A percentile compares a stretch with the other conserved stretches of the same genome.
These are phyloP conservation scores for Stenopsyche tienmushanensis DNA, from an alignment of 1,140 invertebrate genomes.

Conservation along the genomic window DNA sequence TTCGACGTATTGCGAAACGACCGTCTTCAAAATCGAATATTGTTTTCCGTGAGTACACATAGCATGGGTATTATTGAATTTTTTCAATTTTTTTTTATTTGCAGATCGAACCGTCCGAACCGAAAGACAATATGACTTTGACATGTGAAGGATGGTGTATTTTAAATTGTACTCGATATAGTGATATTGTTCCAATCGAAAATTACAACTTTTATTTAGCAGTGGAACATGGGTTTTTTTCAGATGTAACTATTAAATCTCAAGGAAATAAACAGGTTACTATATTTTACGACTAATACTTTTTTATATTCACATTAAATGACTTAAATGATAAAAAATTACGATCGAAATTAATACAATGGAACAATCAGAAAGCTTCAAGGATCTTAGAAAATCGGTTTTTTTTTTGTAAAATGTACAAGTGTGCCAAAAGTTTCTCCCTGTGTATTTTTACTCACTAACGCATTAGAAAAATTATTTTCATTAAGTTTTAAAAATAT, in stretches of 20 bases:
- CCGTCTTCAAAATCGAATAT: neutral
- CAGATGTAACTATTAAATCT: conserved; percentile 56
- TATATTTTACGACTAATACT: neutral
- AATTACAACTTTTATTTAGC: conserved; percentile 59
- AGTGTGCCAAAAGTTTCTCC: no score
- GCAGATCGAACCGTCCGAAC: conserved; percentile 49
- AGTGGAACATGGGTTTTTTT: conserved; percentile 64
- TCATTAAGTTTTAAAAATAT: no score
- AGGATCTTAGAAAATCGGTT: no score
- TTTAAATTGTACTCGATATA: conserved; percentile 58
- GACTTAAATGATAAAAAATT: neutral
- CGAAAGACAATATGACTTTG: conserved; percentile 55
- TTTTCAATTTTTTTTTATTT: conserved; percentile 6
- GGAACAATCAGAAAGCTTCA: no score
- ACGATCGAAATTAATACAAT: no score
- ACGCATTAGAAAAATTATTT: no score
- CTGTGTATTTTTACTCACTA: no score
- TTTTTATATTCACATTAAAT: neutral
- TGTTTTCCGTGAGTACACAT: neutral
- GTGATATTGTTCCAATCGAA: conserved; percentile 42
- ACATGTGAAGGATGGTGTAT: conserved; percentile 62
- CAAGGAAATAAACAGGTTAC: conserved; percentile 57
- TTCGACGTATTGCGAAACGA: no score
- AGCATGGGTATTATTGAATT: neutral
- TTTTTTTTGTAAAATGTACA: no score